A percentile compares a stretch with the other conserved stretches of the same genome.
Evolutionary conservation across 1,140 invertebrate genomes (phyloP).

Genomic region (Drosophila littoralis): DNA sequence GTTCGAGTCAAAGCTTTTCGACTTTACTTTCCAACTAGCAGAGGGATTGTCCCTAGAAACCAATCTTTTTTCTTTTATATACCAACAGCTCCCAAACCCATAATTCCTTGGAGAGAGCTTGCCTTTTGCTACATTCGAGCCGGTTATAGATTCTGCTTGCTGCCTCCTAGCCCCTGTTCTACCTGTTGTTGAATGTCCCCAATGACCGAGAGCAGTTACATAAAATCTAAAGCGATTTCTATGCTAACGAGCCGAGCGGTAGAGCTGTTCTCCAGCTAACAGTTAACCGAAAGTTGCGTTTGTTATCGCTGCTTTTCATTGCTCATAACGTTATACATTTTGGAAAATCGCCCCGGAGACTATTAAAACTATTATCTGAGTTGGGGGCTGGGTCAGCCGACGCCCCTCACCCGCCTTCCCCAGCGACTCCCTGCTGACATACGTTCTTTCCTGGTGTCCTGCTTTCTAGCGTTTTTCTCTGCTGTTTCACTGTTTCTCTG

Average conservation of each 20-base stretch:
- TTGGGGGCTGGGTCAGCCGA: conserved; percentile 10
- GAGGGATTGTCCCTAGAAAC: no score
- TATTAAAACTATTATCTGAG: conserved; percentile 73
- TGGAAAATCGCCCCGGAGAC: conserved; percentile 64
- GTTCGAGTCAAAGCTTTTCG: neutral
- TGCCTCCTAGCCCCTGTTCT: neutral
- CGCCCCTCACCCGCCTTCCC: neutral
- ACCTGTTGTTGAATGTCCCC: conserved; percentile 1
- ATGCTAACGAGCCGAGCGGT: conserved; percentile 21
- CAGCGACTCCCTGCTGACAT: conserved; percentile 3
- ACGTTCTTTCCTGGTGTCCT: conserved; percentile 27
- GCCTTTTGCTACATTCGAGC: conserved; percentile 45
- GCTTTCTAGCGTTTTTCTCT: conserved; percentile 5
- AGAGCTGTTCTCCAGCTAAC: neutral
- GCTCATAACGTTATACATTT: conserved; percentile 67
- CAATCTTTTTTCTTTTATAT: neutral
- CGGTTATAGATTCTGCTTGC: conserved; percentile 54
- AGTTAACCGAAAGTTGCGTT: conserved; percentile 30
- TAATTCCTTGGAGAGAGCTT: neutral
- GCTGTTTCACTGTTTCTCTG: neutral
- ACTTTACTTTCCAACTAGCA: neutral
- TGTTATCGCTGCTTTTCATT: conserved; percentile 57
- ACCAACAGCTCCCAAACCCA: conserved; percentile 14
- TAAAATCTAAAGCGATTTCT: conserved; percentile 35
- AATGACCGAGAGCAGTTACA: neutral